A percentile compares a stretch with the other conserved stretches of the same genome.
These are phyloP conservation scores for Burhinus bistriatus DNA, from an alignment of 2,113 vertebrate genomes.

Conservation along the genomic window DNA sequence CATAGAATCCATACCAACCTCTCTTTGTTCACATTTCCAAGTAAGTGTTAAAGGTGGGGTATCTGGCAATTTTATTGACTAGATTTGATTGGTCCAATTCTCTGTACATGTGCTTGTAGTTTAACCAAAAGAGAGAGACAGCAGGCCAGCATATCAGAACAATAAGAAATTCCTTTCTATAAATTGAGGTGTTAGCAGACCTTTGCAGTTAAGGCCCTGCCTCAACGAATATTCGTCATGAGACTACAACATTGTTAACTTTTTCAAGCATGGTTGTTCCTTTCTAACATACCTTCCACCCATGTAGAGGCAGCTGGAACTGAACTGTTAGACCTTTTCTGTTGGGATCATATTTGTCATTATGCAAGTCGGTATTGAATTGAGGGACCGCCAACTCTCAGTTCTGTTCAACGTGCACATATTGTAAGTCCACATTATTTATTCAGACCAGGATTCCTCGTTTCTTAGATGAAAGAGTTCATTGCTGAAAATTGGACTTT, in stretches of 20 bases:
- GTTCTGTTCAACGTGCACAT: neutral
- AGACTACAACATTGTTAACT: neutral
- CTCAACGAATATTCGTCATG: neutral
- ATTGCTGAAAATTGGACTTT: neutral
- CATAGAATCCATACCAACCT: neutral
- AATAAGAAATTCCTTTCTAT: conserved; percentile 16
- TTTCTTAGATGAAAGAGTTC: conserved; percentile 11
- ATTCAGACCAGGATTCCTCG: neutral
- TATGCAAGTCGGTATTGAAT: neutral
- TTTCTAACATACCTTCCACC: neutral
- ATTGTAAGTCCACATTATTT: neutral
- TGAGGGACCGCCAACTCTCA: neutral
- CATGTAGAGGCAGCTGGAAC: neutral
- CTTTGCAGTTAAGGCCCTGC: neutral
- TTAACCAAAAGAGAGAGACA: neutral
- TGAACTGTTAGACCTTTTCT: neutral
- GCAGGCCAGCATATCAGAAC: neutral
- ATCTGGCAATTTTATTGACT: conserved; percentile 38
- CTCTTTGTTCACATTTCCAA: conserved; percentile 21
- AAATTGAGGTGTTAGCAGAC: neutral
- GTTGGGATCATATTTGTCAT: neutral
- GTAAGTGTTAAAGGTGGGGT: neutral
- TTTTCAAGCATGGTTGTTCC: conserved; percentile 17
- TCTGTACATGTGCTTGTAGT: neutral
- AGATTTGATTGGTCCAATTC: neutral